Base-by-base conservation (phyloP, 1,140 invertebrate genomes). In the Diachasma alloeum region DNA sequence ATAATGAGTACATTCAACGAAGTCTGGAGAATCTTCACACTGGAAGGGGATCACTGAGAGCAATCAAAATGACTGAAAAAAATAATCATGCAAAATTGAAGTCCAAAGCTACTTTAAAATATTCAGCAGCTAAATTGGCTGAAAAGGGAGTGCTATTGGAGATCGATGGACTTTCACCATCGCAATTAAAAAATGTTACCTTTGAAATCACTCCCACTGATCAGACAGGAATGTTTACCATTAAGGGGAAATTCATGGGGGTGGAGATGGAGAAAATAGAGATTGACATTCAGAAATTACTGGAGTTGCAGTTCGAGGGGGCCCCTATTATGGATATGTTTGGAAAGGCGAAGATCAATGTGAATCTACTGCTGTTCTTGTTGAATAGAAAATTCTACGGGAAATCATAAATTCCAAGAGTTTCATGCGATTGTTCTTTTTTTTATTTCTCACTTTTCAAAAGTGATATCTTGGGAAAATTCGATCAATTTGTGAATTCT, bases 361-460 rank as follows among this genome's bases (percentile, higher is more conserved):
- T 96, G 19, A 96, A 96, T 86, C 89, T 96, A 36, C 87, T 96
- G 8, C 90, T 96, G 53, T 93, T 93, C 85, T 90, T 96, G 70
- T 87, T 96, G 13, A 96, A 96, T 86, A 92, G 92, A 74, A 96
- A 96, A 86, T 96, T 95, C 88, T 96, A 95, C 83, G 92, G 93
- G 46, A 93, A 94, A 84, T 88, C 82, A 22, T 85, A 75, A 48
- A 46, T 15, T 9, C 6, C 11, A 59, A 11, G 1, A 10, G 8
- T 1, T 24, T 22, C 17, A 56, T 48, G 9, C 15, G 1, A 1
- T 13, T 42, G 69, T 15, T 15, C n/a, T 75, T 46, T 26, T 76
- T 46, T 3, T 71, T 59, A 31, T n/a, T 15, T 72, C n/a, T n/a
- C n/a, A n/a, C n/a, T 74, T 46, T 13, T 4, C 31, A 67, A 46